A percentile compares a stretch with the other conserved stretches of the same genome.
These are phyloP conservation scores for Trachymyrmex cornetzi DNA, from an alignment of 1,140 invertebrate species.

Conservation along the genomic window DNA sequence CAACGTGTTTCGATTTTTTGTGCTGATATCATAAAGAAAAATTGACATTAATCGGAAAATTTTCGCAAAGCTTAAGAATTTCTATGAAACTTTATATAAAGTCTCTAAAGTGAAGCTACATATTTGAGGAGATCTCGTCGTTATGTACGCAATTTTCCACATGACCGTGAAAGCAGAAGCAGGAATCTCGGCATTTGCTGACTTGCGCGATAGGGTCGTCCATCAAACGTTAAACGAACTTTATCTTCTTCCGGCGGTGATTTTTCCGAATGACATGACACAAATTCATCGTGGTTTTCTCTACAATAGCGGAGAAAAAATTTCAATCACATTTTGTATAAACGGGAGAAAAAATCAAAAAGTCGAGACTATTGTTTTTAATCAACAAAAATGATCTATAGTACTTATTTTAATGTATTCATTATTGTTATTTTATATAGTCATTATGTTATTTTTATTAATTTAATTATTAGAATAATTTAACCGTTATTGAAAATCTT, in stretches of 20 bases:
- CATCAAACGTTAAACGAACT: conserved; percentile 50
- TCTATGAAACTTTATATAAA: neutral
- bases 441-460: neutral
- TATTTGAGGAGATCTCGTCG: neutral
- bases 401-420: neutral
- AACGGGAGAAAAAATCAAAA: neutral
- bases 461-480: neutral
- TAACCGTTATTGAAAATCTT: neutral
- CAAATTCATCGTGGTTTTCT: conserved; percentile 49
- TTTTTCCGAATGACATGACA: conserved; percentile 52
- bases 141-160: conserved; percentile 39
- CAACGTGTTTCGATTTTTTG: too few relatives aligned
- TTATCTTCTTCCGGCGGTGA: conserved; percentile 16
- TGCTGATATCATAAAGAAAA: neutral
- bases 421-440: neutral
- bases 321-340: neutral
- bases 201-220: conserved; percentile 37
- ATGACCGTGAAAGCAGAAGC: neutral
- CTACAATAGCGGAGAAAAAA: neutral
- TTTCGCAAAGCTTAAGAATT: neutral
- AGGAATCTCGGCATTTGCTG: conserved; percentile 41
- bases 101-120: neutral
- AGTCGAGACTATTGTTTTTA: neutral
- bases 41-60: neutral
- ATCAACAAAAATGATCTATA: neutral